Evolutionary conservation across 2,113 vertebrate genomes (phyloP), one percentile per base, ranked within the genome.

Genomic region (Hiodon alosoides): DNA sequence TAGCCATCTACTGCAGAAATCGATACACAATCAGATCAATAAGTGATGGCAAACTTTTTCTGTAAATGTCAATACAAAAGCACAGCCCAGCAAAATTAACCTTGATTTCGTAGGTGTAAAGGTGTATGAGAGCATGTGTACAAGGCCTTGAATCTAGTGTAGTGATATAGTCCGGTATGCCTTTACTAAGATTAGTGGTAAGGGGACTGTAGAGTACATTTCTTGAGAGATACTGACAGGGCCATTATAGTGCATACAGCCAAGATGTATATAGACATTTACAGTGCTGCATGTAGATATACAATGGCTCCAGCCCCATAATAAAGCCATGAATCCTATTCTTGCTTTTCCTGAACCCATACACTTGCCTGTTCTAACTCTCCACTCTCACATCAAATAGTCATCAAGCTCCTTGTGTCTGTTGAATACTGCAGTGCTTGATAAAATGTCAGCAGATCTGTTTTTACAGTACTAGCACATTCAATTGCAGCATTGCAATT

Each of bases 251-350:
- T 86, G 86, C 88, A 89, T 81, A 85, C 74, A 89, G 89, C 86
- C 87, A 89, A 89, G 87, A 87, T 83, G 87, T 85, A 86, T 82
- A 87, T 84, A 83, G 90, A 86, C 86, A 87, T 87, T 87, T 88
- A 90, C 90, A 90, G 87, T 85, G 89, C 84, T 88, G 84, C 87
- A 88, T 86, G 88, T 88, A 88, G 86, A 83, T 88, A 86, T 87
- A 89, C 87, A 88, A 84, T 89, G 86, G 72, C 85, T 78, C 79
- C 76, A 66, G 47, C 76, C 78, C 66, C 31, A 31, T 31, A 31
- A 31, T 31, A 31, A 31, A 60, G 74, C 53, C 55, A n/a, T 50
- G n/a, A 13, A 16, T 75, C 50, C 65, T n/a, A 47, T 48, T 55
- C 47, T 47, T 6, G 54, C 46, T 58, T 64, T 67, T 14, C 65